A percentile compares a stretch with the other conserved stretches of the same genome.
These are phyloP conservation scores for Toxostoma redivivum DNA, from an alignment of 2,113 vertebrate species.

Conservation along the genomic window DNA sequence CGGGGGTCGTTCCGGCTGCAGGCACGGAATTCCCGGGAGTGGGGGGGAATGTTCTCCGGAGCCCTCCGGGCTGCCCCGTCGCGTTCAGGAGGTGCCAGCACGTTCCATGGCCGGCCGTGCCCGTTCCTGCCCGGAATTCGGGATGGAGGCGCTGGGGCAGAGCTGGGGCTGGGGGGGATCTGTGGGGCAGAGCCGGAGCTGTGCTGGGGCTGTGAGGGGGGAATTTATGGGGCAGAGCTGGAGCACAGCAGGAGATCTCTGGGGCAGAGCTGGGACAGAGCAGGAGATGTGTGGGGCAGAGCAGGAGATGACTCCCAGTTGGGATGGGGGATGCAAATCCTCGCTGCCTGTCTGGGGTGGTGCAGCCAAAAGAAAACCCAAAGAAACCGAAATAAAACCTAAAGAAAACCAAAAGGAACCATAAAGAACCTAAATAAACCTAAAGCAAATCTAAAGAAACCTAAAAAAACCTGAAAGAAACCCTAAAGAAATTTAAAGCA, in stretches of 20 bases:
- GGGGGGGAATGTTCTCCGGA: not conserved
- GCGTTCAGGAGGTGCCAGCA: not conserved
- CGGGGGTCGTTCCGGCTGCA: not conserved
- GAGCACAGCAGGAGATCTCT: too few species aligned
- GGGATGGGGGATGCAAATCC: too few species aligned
- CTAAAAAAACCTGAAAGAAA: not conserved
- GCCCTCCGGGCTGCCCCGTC: not conserved
- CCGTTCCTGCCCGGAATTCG: not conserved
- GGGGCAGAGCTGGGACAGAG: not conserved
- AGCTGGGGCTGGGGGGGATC: not conserved
- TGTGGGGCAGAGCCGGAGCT: not conserved
- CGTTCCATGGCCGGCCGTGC: not conserved
- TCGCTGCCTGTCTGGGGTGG: not conserved
- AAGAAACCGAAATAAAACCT: not conserved
- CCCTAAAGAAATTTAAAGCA: not conserved
- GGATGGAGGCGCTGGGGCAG: not conserved
- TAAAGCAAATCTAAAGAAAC: not conserved
- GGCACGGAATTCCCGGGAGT: not conserved
- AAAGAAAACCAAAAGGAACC: not conserved
- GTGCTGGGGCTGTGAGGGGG: not conserved
- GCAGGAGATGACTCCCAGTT: not conserved
- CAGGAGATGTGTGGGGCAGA: not conserved
- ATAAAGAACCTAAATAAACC: not conserved
- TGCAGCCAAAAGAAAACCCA: too few species aligned
- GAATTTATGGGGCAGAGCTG: not conserved